Evolutionary conservation across 2,797 vertebrate genomes (phyloP), one percentile per base, ranked within the genome.

Genomic region (Myotis myotis): DNA sequence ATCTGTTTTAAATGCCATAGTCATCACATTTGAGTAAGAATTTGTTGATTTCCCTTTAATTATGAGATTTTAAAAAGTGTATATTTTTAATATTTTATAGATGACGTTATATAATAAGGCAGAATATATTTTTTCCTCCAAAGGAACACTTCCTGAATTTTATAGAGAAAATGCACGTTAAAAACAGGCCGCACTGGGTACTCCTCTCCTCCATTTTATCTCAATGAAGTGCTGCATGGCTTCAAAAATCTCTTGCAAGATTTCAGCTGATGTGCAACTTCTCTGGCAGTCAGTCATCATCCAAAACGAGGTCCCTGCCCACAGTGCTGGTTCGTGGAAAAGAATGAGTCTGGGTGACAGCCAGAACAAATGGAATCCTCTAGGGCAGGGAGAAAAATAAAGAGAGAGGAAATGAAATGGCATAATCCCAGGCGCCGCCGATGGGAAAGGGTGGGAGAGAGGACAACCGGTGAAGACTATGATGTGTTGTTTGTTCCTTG

Each of bases 351-450:
- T 68, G 93, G 81, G 70, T 96, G 78, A 93, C 81, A 93, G 90
- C 62, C 94, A 95, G 90, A 84, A 96, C 92, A 92, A 93, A 94
- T 93, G 92, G 85, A 93, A 55, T 86, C 92, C 93, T 96, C 82
- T 22, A 51, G 91, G 87, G 87, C 84, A 90, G 78, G 83, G 57
- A 71, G 88, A 47, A 64, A 70, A 86, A 72, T 15, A 88, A n/a
- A 85, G 76, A 93, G 41, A 75, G 62, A 88, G 95, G 78, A 91
- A 89, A 90, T 51, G 81, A 96, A 90, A 88, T 79, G 64, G 87
- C 94, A 71, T 11, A 7, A 47, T 93, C 87, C 79, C 87, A 79
- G 4, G 16, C 86, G 36, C 44, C 70, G 55, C 92, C 20, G 8
- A 3, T 25, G 81, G 38, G 44, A 79, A 53, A 16, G 60, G 44